Evolutionary conservation across 2,113 vertebrate genomes (phyloP).

Genomic region (Jaculus jaculus): DNA sequence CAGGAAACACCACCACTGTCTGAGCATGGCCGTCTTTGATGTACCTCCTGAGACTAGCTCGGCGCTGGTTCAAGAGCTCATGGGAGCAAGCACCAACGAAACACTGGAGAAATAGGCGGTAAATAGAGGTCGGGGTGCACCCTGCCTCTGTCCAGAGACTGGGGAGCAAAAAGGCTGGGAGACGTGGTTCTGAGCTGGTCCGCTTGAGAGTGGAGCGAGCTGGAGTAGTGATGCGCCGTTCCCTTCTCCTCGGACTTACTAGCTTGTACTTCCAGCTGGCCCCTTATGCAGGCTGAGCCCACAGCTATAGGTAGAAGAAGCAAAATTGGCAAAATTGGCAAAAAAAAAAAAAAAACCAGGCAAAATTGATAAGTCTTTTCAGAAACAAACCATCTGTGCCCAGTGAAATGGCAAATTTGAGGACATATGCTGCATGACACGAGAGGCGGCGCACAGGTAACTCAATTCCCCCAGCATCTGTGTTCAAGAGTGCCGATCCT

Average conservation of each 20-base stretch:
- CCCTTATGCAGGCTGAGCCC: not conserved
- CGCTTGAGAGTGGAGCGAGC: accelerated
- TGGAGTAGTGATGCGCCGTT: no score
- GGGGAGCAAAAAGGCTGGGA: not conserved
- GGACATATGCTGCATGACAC: not conserved
- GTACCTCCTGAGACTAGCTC: not conserved
- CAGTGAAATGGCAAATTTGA: not conserved
- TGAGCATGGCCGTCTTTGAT: not conserved
- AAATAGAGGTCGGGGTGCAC: accelerated
- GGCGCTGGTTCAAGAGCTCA: not conserved
- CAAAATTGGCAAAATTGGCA: no score
- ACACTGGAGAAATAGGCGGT: not conserved
- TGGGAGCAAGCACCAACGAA: not conserved
- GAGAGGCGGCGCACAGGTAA: not conserved
- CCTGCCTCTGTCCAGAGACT: not conserved
- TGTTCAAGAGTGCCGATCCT: not conserved
- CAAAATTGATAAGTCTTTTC: not conserved
- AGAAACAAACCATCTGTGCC: not conserved
- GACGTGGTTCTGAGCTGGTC: not conserved
- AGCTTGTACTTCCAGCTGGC: not conserved
- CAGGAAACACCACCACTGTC: not conserved
- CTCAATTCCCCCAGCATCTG: not conserved
- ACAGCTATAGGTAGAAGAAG: not conserved
- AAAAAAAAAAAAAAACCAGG: no score
- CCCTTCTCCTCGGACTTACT: not conserved